Evolutionary conservation across 2,113 vertebrate genomes (phyloP).

Genomic region (Caranx melampygus): DNA sequence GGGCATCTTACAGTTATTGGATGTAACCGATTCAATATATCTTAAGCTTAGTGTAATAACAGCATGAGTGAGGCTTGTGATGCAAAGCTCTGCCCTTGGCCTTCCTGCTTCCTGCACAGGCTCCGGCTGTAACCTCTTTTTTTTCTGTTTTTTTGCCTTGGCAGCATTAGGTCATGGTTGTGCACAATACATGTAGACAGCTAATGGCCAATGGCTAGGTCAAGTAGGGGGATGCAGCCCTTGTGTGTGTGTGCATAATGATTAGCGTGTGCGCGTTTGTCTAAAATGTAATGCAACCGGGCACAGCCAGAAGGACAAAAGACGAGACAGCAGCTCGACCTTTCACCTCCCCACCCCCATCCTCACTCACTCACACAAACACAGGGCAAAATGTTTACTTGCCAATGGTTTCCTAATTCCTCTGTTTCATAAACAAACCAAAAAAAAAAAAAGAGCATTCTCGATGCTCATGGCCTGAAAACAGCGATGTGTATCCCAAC

Average conservation of each 20-base stretch:
- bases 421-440: slow-evolving; percentile 25
- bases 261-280: slow-evolving; percentile 50
- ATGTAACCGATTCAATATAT: slow-evolving; percentile 40
- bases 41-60: slow-evolving; percentile 22
- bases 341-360: slow-evolving; percentile 62
- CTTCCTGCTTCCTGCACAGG: not conserved
- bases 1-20: slow-evolving; percentile 34
- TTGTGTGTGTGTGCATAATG: slow-evolving; percentile 27
- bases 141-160: slow-evolving; percentile 10
- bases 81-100: slow-evolving; percentile 17
- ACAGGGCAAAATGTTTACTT: slow-evolving; percentile 22
- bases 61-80: slow-evolving; percentile 18
- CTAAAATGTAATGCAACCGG: slow-evolving; percentile 58
- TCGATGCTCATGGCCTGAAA: slow-evolving; percentile 41
- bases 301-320: slow-evolving; percentile 71
- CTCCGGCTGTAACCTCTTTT: slow-evolving; percentile 43
- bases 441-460: slow-evolving; percentile 46
- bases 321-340: slow-evolving; percentile 65
- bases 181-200: slow-evolving; percentile 60
- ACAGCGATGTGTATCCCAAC: slow-evolving; percentile 8
- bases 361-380: slow-evolving; percentile 3
- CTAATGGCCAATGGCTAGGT: slow-evolving; percentile 65
- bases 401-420: slow-evolving; percentile 26
- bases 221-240: slow-evolving; percentile 21
- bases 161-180: slow-evolving; percentile 40